Base-by-base conservation (phyloP, 2,113 vertebrate species). In the Tautogolabrus adspersus region DNA sequence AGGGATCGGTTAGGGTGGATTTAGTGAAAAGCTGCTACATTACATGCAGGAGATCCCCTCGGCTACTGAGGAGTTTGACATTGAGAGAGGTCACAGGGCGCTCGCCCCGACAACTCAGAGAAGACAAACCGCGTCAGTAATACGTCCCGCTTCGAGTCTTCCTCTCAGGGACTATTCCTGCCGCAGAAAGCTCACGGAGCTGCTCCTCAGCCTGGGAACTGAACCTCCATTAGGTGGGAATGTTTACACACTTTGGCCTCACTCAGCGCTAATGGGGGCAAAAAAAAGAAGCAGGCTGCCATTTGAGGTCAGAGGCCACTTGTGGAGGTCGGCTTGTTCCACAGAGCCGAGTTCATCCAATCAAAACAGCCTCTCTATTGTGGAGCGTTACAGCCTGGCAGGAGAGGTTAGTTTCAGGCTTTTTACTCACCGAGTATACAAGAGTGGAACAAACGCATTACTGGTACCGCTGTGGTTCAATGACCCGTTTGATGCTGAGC, bases 311-410 rank as follows among this genome's bases (percentile, higher is more conserved):
- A 55, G 67, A 56, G 55, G 26, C 59, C 66, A 65, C 59, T 38
- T 40, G 44, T 59, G 22, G 55, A 68, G 55, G 23, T 12, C 19
- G 0, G n/a, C 8, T 4, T 71, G 79, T 57, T 77, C 73, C 18
- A 58, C 21, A 59, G 55, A 80, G 44, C 22, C 18, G 46, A 69
- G 88, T 82, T 68, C 67, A 83, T 63, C 61, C 69, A 68, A 16
- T 57, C 60, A 64, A 42, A 82, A 56, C 49, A 77, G 69, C 68
- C 55, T 80, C 81, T 85, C 74, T 72, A 87, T 87, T 87, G 83
- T 56, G 46, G 56, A 74, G 69, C 37, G 18, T n/a, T 66, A 59
- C 30, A 23, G 44, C 22, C 21, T 60, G 73, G 68, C 84, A 70
- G 59, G 68, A 59, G 6, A 13, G 44, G 57, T 66, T 68, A 87